Conservation (phyloP, 2,888 invertebrate genomes). For the Villa cingulata region DNA sequence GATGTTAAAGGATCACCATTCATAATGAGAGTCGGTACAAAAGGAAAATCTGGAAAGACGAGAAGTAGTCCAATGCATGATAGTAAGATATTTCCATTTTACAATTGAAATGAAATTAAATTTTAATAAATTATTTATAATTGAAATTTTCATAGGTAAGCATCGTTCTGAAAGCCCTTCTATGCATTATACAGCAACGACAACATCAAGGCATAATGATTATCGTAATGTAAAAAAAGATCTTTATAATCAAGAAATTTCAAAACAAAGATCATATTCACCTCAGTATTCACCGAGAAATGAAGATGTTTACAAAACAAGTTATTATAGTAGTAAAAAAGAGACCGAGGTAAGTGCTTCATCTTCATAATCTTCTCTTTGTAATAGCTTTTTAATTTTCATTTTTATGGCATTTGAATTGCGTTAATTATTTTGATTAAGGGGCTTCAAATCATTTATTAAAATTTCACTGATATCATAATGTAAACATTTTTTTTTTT, state of each 20-base stretch:
- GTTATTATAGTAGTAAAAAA: constrained; percentile 28
- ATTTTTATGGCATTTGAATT: no score
- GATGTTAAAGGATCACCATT: constrained; percentile 74
- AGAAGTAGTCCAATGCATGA: constrained; percentile 43
- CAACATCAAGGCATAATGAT: constrained; percentile 30
- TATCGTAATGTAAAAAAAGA: constrained; percentile 24
- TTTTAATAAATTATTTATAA: neutral
- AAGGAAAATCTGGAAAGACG: constrained; percentile 42
- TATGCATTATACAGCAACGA: constrained; percentile 33
- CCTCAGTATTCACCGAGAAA: constrained; percentile 34
- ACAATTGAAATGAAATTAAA: no score
- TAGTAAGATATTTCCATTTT: constrained; percentile 28
- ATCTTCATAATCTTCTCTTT: no score
- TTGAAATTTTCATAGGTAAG: no score
- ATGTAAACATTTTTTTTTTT: no score
- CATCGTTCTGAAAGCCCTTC: constrained; percentile 36
- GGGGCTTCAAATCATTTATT: no score
- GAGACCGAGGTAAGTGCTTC: constrained; percentile 35
- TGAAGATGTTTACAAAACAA: constrained; percentile 17
- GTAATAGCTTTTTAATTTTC: no score
- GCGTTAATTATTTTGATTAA: no score
- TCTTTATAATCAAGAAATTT: constrained; percentile 20
- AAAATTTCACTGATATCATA: no score
- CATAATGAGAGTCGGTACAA: constrained; percentile 70
- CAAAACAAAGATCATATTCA: constrained; percentile 29